Conservation (phyloP, 2,113 vertebrate genomes). For the Enhydra lutris region DNA sequence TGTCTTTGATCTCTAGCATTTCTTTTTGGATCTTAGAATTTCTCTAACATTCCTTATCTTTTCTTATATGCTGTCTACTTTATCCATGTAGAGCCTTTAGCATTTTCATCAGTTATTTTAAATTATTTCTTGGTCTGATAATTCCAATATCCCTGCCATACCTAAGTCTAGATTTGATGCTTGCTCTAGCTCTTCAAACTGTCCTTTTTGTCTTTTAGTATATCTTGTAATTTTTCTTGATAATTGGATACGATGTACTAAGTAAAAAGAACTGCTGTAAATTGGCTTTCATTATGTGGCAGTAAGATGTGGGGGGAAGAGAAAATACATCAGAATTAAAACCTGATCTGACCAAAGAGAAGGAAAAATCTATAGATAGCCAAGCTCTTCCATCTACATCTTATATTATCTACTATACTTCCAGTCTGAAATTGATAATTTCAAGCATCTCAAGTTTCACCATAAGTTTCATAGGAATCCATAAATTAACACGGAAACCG, state of each 20-base stretch:
- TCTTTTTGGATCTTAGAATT: not conserved
- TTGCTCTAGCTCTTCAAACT: not conserved
- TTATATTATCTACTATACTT: not conserved
- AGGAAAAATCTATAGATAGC: not conserved
- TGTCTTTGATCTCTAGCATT: not conserved
- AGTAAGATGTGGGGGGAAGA: not conserved
- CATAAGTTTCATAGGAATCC: not conserved
- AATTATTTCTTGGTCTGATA: not conserved
- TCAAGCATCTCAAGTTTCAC: not conserved
- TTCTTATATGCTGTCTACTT: not conserved
- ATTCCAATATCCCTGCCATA: not conserved
- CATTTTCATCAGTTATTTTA: not conserved
- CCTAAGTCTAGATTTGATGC: not conserved
- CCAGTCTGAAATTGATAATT: constrained; percentile 17
- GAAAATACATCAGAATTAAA: not conserved
- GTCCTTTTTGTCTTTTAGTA: not conserved
- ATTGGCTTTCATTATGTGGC: not conserved
- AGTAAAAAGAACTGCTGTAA: not conserved
- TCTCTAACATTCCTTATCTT: not conserved
- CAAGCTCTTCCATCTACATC: not conserved
- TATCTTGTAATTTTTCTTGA: not conserved
- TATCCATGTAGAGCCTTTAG: not conserved
- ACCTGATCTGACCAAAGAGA: not conserved
- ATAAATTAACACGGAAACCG: not conserved
- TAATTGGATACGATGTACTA: not conserved